A percentile compares a stretch with the other conserved stretches of the same genome.
These are phyloP conservation scores for Zaprionus africanus DNA, from an alignment of 1,140 invertebrate genomes.

Conservation along the genomic window DNA sequence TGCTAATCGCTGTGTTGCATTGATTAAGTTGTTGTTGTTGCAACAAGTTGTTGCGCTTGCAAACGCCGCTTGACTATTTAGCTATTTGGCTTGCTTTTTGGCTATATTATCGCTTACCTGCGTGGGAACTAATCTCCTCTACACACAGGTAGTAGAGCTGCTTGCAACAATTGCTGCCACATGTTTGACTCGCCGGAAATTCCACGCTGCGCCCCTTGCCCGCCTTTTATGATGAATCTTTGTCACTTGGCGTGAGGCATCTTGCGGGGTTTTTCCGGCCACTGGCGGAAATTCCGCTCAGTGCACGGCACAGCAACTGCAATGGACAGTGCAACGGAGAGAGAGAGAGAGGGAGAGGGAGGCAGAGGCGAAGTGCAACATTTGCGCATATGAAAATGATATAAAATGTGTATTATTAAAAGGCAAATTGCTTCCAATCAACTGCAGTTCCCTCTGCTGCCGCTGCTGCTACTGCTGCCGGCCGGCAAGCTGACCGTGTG, in stretches of 20 bases:
- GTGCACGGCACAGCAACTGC: slow-evolving; percentile 3
- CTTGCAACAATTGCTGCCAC: slow-evolving; percentile 35
- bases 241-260: slow-evolving; percentile 73
- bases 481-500: slow-evolving; percentile 80
- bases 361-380: slow-evolving; percentile 21
- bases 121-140: slow-evolving; percentile 57
- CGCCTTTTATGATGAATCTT: slow-evolving; percentile 68
- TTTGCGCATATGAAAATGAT: slow-evolving; percentile 41
- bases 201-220: slow-evolving; percentile 54
- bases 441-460: slow-evolving; percentile 1
- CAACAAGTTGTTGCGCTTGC: slow-evolving; percentile 39
- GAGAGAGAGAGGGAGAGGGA: not conserved
- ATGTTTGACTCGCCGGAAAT: slow-evolving; percentile 70
- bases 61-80: slow-evolving; percentile 17
- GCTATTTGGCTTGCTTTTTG: slow-evolving; percentile 37
- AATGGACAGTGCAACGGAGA: not conserved
- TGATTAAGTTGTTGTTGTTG: slow-evolving; percentile 54
- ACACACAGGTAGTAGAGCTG: slow-evolving; percentile 49
- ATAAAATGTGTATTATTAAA: slow-evolving; percentile 63
- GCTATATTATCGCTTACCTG: slow-evolving; percentile 43
- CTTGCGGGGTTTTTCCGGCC: slow-evolving; percentile 61
- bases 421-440: slow-evolving; percentile 70
- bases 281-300: slow-evolving; percentile 63
- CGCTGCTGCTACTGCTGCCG: slow-evolving; percentile 35
- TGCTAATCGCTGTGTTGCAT: slow-evolving; percentile 47